These are phyloP conservation scores for Pachypsylla venusta DNA, from an alignment of 1,140 invertebrate species.

Conservation along the genomic window DNA sequence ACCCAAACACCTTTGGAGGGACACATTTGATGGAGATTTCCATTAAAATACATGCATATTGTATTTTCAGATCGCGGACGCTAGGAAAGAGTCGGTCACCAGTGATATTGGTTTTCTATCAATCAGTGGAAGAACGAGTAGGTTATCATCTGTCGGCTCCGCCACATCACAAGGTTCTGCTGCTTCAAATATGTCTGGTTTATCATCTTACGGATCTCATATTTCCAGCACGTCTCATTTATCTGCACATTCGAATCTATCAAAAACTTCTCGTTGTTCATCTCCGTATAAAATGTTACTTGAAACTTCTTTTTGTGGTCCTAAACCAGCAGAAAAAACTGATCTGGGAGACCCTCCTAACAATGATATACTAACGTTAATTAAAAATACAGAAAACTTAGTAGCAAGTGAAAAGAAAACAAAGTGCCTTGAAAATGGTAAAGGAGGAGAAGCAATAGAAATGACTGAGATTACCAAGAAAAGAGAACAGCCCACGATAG, in stretches of 20 bases:
- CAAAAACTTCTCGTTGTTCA: conserved; percentile 48
- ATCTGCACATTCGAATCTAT: conserved; percentile 46
- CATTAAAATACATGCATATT: background rate
- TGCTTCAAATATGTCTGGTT: conserved; percentile 21
- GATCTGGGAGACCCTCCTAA: conserved; percentile 1
- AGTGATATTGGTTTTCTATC: conserved; percentile 55
- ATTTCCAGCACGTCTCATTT: conserved; percentile 36
- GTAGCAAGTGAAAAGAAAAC: background rate
- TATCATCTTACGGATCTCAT: conserved; percentile 25
- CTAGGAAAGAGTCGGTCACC: conserved; percentile 56
- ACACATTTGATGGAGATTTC: background rate
- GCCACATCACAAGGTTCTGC: conserved; percentile 32
- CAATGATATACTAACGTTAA: background rate
- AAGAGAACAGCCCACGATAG: background rate
- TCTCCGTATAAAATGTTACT: conserved; percentile 76
- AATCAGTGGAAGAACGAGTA: conserved; percentile 63
- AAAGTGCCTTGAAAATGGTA: background rate
- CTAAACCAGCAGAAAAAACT: conserved; percentile 37
- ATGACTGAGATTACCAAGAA: background rate
- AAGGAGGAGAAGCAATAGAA: conserved; percentile 1
- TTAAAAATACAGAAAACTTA: conserved; percentile 12
- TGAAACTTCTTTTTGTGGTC: conserved; percentile 77
- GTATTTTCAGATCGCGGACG: conserved; percentile 14
- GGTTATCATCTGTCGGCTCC: conserved; percentile 56
- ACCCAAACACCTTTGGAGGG: no score